Base-by-base conservation (phyloP, 1,140 invertebrate genomes). In the Callitettix versicolor region DNA sequence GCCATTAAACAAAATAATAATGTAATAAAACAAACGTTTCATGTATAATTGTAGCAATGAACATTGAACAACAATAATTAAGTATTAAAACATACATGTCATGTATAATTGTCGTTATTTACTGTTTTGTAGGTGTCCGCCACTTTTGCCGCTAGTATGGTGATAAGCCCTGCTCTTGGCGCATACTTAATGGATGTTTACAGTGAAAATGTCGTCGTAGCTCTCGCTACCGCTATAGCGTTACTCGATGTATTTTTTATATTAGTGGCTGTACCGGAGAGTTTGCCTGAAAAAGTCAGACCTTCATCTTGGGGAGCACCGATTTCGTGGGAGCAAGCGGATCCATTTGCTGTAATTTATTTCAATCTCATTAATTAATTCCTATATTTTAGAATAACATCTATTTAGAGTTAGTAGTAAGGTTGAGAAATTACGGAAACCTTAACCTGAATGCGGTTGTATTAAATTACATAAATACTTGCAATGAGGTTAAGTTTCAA, bases 241-340 rank as follows among this genome's bases (percentile, higher is more conserved):
- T 75, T 97, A 46, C 76, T 99, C 57, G 97, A 99, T 76, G 87
- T 99, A 20, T 86, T 99, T 71, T 99, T 99, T 72, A 98, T 99
- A 64, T 77, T 98, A 63, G 91, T 98, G 20, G 91, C 91, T 56
- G 95, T 99, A 57, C 96, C 96, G 17, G 96, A 99, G 76, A 97
- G 93, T 62, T 74, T 99, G 46, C 93, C 95, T 38, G 94, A 98
- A 70, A 95, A 95, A 74, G 82, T 91, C 54, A 73, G 88, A 49
- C 83, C 86, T 24, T 81, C 82, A 22, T 78, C 79, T 46, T 84
- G 83, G 79, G 84, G 83, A 22, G 86, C 85, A 22, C 86, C 88
- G 34, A 88, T 94, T 60, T 88, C 88, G 62, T 91, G 88, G 89
- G 95, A 98, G 70, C 91, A 96, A 68, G 95, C 94, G 14, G 96